Conservation (phyloP, 1,140 invertebrate genomes). For the Leptinotarsa undecemlineata region DNA sequence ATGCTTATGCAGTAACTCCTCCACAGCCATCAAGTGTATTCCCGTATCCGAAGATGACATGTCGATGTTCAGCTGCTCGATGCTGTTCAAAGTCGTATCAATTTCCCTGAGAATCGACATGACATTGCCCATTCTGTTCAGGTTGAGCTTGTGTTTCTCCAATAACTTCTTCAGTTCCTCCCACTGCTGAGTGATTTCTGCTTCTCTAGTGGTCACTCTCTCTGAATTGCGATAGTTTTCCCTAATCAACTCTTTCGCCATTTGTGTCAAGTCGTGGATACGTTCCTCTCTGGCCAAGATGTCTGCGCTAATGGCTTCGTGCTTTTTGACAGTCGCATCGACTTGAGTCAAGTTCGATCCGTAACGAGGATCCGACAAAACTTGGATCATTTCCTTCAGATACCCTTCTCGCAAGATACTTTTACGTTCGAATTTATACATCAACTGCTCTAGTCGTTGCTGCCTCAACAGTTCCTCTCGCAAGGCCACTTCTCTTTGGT, state of each 20-base stretch:
- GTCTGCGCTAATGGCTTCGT: constrained; percentile 97
- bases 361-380: constrained; percentile 89
- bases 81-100: constrained; percentile 83
- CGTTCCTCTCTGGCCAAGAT: constrained; percentile 93
- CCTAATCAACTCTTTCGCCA: constrained; percentile 86
- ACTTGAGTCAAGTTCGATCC: constrained; percentile 90
- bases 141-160: constrained; percentile 80
- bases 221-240: constrained; percentile 93
- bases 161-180: constrained; percentile 81
- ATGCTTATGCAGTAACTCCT: constrained; percentile 92
- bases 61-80: constrained; percentile 79
- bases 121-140: constrained; percentile 76
- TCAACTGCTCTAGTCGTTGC: constrained; percentile 91
- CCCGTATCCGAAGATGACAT: constrained; percentile 88
- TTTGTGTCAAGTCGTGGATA: constrained; percentile 89
- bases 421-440: constrained; percentile 96
- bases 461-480: constrained; percentile 89
- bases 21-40: constrained; percentile 88
- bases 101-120: constrained; percentile 89
- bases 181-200: constrained; percentile 89
- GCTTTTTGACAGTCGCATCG: constrained; percentile 96
- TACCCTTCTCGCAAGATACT: constrained; percentile 90
- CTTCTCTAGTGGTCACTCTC: constrained; percentile 78
- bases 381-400: constrained; percentile 97
- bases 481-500: constrained; percentile 89